These are phyloP conservation scores for Motacilla alba DNA, from an alignment of 2,113 vertebrate species.

Conservation along the genomic window DNA sequence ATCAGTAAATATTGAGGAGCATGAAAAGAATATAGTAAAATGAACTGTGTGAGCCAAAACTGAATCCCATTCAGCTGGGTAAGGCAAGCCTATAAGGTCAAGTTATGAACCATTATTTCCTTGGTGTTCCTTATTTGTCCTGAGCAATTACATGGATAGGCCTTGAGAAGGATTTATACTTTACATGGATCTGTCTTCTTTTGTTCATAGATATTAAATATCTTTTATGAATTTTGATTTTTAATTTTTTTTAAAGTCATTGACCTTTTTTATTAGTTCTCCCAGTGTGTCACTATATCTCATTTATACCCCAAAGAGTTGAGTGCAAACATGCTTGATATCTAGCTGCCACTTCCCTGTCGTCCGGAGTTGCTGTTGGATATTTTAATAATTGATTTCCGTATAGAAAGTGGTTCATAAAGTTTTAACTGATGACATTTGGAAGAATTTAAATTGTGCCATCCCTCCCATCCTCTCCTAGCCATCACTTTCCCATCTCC, in stretches of 20 bases:
- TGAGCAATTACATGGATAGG: not conserved
- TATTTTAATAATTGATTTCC: not conserved
- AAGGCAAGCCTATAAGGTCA: not conserved
- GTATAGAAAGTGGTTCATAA: not conserved
- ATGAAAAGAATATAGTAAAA: not conserved
- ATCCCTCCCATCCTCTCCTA: not conserved
- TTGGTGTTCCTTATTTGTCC: not conserved
- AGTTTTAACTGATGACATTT: not conserved
- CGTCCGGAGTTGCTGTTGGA: not conserved
- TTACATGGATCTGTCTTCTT: not conserved
- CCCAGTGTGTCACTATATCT: not conserved
- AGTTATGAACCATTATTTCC: not conserved
- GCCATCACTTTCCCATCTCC: not conserved
- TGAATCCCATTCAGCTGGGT: not conserved
- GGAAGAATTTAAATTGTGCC: not conserved
- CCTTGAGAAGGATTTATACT: not conserved
- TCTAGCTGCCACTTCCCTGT: not conserved
- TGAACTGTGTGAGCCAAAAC: not conserved
- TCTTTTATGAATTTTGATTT: not conserved
- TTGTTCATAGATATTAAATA: not conserved
- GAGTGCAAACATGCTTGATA: not conserved
- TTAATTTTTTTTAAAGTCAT: not conserved
- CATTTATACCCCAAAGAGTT: not conserved
- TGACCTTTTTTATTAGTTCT: not conserved
- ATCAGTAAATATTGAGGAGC: slow-evolving; percentile 25